Base-by-base conservation (phyloP, 2,888 invertebrate genomes). In the Thecophora atra region DNA sequence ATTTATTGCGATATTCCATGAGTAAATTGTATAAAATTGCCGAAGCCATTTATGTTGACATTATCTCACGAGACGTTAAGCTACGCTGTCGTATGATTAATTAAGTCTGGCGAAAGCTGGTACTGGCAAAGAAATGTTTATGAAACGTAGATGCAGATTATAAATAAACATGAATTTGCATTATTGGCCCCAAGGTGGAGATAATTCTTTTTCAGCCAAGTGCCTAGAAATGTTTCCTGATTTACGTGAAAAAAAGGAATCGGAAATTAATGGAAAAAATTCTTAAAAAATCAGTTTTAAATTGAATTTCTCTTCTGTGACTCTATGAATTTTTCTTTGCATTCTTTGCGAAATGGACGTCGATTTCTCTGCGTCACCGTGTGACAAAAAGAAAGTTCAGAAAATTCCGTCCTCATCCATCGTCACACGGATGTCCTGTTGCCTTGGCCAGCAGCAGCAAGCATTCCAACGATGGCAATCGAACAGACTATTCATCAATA, bases 31-130 rank as follows among this genome's bases (percentile, higher is more conserved):
- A 81, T 79, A 78, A 84, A 85, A 84, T 84, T 84, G 83, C 83
- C 81, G 80, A 84, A 85, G 81, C 84, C 84, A 85, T 85, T 85
- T 85, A 83, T 84, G 85, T 83, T 85, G 85, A 85, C 85, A 85
- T 84, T 85, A 85, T 85, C 85, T 85, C 83, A 73, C 79, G 83
- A 83, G 83, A 83, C 81, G 81, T 81, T 81, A 71, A 64, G 71
- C 73, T 68, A 65, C 62, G 73, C 70, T 47, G 13, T 8, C 65
- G 74, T 65, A 78, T 78, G 78, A 78, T 78, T 78, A 78, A 78
- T 78, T 78, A 78, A 78, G 76, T 76, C 74, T 64, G 67, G 65
- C 72, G 30, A 37, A 60, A 24, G n/a, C 24, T 54, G 37, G 15
- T 8, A 37, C 24, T 26, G 17, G 37, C 2, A 6, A 60, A 69